Evolutionary conservation across 2,113 vertebrate species (phyloP).

Genomic region (Calidris pygmaea): DNA sequence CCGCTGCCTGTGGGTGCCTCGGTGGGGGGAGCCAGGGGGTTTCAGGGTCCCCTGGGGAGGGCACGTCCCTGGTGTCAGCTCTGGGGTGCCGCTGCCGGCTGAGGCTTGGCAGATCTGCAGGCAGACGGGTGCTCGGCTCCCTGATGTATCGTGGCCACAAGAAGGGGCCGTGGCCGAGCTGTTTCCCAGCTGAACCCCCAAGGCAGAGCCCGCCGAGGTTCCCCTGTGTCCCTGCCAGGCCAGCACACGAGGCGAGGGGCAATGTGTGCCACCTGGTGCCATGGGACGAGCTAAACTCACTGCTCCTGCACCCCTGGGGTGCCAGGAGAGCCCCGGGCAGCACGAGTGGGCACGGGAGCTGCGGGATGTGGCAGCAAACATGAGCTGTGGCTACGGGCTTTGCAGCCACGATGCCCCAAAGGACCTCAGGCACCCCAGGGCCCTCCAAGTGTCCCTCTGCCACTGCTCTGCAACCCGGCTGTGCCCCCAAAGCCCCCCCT

Average conservation of each 20-base stretch:
- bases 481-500: background rate
- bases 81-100: background rate
- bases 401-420: background rate
- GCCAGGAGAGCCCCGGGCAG: background rate
- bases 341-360: fast-evolving
- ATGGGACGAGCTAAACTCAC: background rate
- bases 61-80: background rate
- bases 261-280: background rate
- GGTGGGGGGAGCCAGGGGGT: background rate
- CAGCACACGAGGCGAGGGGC: background rate
- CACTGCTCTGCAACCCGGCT: background rate
- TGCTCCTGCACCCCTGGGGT: background rate
- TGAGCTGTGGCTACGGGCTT: background rate
- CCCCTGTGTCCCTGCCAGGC: background rate
- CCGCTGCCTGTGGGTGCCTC: background rate
- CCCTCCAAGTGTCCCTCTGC: background rate
- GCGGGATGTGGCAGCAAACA: background rate
- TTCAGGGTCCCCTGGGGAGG: background rate
- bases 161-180: background rate
- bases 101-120: background rate
- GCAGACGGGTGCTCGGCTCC: background rate
- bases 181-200: background rate
- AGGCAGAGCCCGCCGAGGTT: background rate
- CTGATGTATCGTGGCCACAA: fast-evolving
- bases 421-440: background rate